Evolutionary conservation across 2,888 invertebrate species (phyloP), one percentile per base, ranked within the genome.

Genomic region (Arge pagana): DNA sequence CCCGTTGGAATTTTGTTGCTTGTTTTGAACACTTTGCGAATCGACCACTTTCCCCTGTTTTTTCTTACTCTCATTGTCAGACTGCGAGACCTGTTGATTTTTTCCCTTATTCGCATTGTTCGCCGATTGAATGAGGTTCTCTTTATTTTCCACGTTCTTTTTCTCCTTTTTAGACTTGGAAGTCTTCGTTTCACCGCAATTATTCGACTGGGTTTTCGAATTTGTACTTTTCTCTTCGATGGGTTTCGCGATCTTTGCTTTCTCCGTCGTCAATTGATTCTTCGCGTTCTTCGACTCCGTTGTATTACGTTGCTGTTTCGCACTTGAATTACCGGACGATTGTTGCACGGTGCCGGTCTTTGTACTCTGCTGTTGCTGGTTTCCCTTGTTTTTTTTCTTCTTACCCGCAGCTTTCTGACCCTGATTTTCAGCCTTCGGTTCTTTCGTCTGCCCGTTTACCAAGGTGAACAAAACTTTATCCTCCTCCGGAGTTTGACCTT

Each of bases 391-490:
- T 39, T 70, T 73, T 45, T 74, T 75, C 55, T 76, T 77, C 41
- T 71, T 70, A 7, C 64, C 61, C 6, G 48, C 58, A 36, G 58
- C 56, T 10, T 43, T 58, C 30, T 74, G 66, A 1, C 37, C 54
- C 11, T 68, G 67, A 30, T 61, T 58, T 19, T 68, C 67, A 40
- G 59, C 19, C 40, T 64, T 64, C 0, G 70, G 66, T 24, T 74
- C 68, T 28, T 73, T 67, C 0, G 74, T 78, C 57, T 83, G 82
- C 1, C 84, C 84, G 65, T 84, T 84, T 5, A 85, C 82, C 57
- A 89, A 79, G 1, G 87, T 88, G 66, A 88, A 89, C 2, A 89
- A 77, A 24, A 89, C 80, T 71, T 87, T 85, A 62, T 89, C 88
- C 68, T 88, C 85, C 54, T 86, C 86, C 1, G 87, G 87, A 1